Base-by-base conservation (phyloP, 2,113 vertebrate genomes). In the Callithrix jacchus region DNA sequence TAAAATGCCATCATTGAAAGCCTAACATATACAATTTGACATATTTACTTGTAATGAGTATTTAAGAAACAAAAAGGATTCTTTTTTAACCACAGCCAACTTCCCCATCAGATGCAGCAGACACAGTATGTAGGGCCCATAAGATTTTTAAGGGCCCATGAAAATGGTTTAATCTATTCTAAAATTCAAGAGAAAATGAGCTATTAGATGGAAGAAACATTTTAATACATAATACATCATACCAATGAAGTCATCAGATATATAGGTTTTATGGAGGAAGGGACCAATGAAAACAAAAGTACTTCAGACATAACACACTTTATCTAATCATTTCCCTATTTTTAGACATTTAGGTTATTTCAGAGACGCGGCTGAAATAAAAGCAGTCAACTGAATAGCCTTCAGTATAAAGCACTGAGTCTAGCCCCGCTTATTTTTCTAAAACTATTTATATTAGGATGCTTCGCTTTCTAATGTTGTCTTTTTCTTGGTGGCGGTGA, bases 61-160 rank as follows among this genome's bases (percentile, higher is more conserved):
- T 61, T 52, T 49, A 85, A 85, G 30, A 18, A 71, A 52, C 8
- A n/a, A 35, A 9, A 37, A 61, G 87, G 47, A 21, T 58, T 8
- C 21, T 35, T 66, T 47, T 18, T 12, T 8, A 13, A 42, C 12
- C 32, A 32, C 54, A 4, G 5, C 37, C 71, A 10, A 5, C 18
- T 23, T 49, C n/a, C 37, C n/a, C 80, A 76, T 52, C 10, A 49
- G 52, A 25, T 8, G 0, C n/a, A 9, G 70, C 25, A 64, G 52
- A 30, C 45, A 10, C 0, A 0, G 21, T 32, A 76, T 49, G 17
- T 3, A 17, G 20, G 23, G 37, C 3, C 56, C 23, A 7, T 2
- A 17, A 8, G 14, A 35, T n/a, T 27, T 64, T 49, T 12, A 76
- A 37, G 56, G 16, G 7, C 25, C 42, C 49, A 5, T 42, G 14